Evolutionary conservation across 1,140 invertebrate genomes (phyloP).

Genomic region (Ceratoteleas bidentatus): DNA sequence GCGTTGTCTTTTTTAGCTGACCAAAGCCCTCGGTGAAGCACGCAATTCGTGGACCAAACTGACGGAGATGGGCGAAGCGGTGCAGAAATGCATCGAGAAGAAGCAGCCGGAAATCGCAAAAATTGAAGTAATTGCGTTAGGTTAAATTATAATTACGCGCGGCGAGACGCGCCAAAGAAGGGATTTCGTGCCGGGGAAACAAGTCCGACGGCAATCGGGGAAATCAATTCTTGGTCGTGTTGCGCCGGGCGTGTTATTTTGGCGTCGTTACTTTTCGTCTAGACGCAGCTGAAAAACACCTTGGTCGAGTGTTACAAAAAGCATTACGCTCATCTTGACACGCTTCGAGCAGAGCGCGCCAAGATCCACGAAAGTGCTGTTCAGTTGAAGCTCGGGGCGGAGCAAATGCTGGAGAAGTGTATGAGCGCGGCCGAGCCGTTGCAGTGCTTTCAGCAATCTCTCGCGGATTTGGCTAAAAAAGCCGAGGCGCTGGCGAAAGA

Average conservation of each 20-base stretch:
- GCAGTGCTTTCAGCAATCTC: conserved; percentile 53
- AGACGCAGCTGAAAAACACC: conserved; percentile 57
- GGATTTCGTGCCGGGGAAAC: not conserved
- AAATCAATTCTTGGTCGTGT: conserved; percentile 9
- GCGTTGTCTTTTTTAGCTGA: not conserved
- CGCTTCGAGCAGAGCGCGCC: conserved; percentile 54
- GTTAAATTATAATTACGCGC: not conserved
- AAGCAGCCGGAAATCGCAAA: not conserved
- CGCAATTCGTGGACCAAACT: not conserved
- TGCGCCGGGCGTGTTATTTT: conserved; percentile 27
- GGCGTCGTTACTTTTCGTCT: conserved; percentile 15
- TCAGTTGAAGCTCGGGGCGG: conserved; percentile 63
- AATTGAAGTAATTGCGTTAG: not conserved
- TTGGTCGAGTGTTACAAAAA: conserved; percentile 69
- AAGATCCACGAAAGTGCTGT: conserved; percentile 62
- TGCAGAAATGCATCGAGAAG: not conserved
- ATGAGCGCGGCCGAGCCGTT: conserved; percentile 49
- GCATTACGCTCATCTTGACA: conserved; percentile 59
- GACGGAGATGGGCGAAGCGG: not conserved
- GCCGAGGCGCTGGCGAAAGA: conserved; percentile 46
- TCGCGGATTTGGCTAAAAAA: conserved; percentile 60
- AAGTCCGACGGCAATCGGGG: conserved; percentile 4
- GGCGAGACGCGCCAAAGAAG: not conserved
- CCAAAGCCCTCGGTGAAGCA: not conserved
- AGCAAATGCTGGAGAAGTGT: conserved; percentile 61